Percentiles rank a stretch among this genome's conserved stretches.
phyloP scores from a whole-genome alignment of 2,113 vertebrate species.

The Sylvia atricapilla region DNA sequence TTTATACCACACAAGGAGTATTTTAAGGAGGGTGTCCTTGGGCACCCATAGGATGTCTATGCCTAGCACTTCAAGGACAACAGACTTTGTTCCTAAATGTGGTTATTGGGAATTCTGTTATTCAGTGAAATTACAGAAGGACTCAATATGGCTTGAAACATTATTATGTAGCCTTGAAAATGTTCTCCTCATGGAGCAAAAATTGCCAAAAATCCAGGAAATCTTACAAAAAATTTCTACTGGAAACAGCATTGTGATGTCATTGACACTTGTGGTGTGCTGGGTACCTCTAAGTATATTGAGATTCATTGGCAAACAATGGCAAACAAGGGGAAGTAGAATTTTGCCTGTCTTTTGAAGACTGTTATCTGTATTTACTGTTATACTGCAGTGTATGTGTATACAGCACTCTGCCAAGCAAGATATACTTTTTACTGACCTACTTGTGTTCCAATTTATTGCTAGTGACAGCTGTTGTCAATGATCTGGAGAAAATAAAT shows the following conservation, averaged over 20 bases:
- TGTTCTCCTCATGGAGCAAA: not conserved
- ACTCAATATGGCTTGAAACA: not conserved
- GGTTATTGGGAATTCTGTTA: slow-evolving; percentile 1
- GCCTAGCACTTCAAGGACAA: not conserved
- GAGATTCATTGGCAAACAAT: not conserved
- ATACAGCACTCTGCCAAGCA: slow-evolving; percentile 5
- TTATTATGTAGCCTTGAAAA: not conserved
- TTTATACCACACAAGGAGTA: not conserved
- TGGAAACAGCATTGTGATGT: not conserved
- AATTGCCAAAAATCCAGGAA: not conserved
- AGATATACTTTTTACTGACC: slow-evolving; percentile 47
- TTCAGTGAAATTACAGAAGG: not conserved
- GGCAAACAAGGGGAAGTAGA: not conserved
- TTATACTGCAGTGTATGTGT: not conserved
- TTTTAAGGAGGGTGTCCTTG: not conserved
- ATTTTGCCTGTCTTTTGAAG: slow-evolving; percentile 8
- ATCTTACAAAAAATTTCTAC: not conserved
- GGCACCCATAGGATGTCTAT: not conserved
- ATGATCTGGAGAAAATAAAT: slow-evolving; percentile 45
- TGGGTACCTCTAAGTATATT: not conserved
- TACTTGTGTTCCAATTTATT: slow-evolving; percentile 49
- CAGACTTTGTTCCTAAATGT: not conserved
- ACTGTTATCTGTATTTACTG: not conserved
- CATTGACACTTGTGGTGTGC: not conserved
- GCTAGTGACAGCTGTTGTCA: slow-evolving; percentile 51